phyloP scores from a whole-genome alignment of 2,888 invertebrate genomes.

The Xanthorhoe designata region DNA sequence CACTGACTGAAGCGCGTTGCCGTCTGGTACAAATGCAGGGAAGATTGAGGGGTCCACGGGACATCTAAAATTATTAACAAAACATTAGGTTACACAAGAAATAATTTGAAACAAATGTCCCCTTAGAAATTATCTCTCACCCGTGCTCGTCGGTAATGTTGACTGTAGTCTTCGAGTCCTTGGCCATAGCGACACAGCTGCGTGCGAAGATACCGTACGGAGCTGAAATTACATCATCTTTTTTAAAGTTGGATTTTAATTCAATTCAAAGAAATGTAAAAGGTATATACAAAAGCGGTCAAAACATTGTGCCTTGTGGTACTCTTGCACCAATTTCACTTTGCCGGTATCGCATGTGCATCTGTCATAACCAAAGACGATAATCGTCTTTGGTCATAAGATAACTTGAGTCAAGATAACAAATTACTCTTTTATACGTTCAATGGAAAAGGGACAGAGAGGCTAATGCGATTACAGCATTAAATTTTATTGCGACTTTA shows the following conservation, averaged over 20 bases:
- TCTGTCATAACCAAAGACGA: neutral
- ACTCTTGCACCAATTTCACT: constrained; percentile 21
- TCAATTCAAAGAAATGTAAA: constrained; percentile 14
- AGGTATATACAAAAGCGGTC: constrained; percentile 36
- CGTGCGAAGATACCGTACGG: constrained; percentile 98
- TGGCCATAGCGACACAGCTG: constrained; percentile 98
- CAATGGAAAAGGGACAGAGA: constrained; percentile 3
- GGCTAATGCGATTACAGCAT: constrained; percentile 17
- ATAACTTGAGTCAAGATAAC: too few relatives aligned
- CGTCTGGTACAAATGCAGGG: constrained; percentile 96
- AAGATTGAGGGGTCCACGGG: constrained; percentile 97
- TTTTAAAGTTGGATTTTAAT: constrained; percentile 22
- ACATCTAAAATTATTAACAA: constrained; percentile 83
- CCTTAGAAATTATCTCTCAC: constrained; percentile 68
- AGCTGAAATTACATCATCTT: constrained; percentile 84
- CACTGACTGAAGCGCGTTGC: constrained; percentile 94
- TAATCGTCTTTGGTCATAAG: too few relatives aligned
- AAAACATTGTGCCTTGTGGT: constrained; percentile 24
- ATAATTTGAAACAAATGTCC: neutral
- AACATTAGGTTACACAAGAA: constrained; percentile 2
- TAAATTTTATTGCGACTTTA: constrained; percentile 11
- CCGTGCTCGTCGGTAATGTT: constrained; percentile 98
- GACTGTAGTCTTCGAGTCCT: constrained; percentile 97
- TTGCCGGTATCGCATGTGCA: constrained; percentile 5
- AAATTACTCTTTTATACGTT: neutral